Evolutionary conservation across 2,888 invertebrate genomes (phyloP).

Genomic region (Diplazon laetatorius): DNA sequence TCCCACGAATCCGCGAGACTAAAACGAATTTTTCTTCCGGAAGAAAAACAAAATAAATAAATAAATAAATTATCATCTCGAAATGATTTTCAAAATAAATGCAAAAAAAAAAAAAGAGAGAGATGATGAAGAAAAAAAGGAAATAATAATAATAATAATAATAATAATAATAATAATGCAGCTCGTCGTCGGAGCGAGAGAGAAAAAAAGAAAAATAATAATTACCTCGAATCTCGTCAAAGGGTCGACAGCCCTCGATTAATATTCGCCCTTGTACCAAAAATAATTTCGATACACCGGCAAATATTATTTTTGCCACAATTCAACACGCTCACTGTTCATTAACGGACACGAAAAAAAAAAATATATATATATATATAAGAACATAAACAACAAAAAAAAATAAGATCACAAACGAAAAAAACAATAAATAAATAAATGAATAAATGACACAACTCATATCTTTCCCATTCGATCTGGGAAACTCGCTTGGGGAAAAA

Average conservation of each 20-base stretch:
- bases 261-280: conserved; percentile 5
- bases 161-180: background rate
- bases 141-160: conserved; percentile 1
- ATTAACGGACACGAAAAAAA: conserved; percentile 21
- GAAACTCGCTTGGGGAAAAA: conserved; percentile 38
- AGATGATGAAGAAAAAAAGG: conserved; percentile 4
- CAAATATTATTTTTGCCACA: conserved; percentile 4
- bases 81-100: too few species aligned
- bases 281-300: conserved; percentile 15
- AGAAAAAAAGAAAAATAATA: too few species aligned
- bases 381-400: too few species aligned
- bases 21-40: conserved; percentile 14
- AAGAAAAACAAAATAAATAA: too few species aligned
- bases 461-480: conserved; percentile 56
- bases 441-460: conserved; percentile 38
- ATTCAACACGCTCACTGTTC: conserved; percentile 36
- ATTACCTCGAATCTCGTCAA: background rate
- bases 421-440: too few species aligned
- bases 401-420: too few species aligned
- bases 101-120: too few species aligned
- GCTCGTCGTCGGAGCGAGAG: conserved; percentile 1
- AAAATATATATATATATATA: too few species aligned
- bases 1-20: conserved; percentile 6
- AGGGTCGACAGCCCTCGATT: background rate
- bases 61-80: too few species aligned